phyloP scores from a whole-genome alignment of 2,113 vertebrate species.

The Lampris megalopsis region DNA sequence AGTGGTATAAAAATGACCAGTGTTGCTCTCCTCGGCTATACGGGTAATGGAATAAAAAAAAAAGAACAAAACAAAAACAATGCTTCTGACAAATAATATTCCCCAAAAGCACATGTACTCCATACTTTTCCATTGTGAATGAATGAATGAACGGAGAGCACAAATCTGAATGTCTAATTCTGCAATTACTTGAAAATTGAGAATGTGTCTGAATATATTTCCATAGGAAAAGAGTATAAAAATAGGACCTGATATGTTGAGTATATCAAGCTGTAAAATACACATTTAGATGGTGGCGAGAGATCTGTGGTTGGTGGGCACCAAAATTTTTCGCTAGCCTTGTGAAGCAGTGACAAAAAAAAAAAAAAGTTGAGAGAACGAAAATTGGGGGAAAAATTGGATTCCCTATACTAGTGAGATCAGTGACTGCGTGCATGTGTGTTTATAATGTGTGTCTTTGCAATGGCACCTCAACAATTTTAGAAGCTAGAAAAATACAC shows the following conservation, averaged over 20 bases:
- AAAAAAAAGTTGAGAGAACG: background rate
- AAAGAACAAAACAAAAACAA: background rate
- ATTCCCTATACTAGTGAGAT: background rate
- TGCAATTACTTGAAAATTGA: conserved; percentile 12
- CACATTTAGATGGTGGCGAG: conserved; percentile 45
- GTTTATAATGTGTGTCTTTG: conserved; percentile 23
- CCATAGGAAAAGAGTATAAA: conserved; percentile 70
- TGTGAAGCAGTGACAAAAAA: conserved; percentile 27
- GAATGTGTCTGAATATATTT: conserved; percentile 35
- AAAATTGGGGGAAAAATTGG: background rate
- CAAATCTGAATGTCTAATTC: background rate
- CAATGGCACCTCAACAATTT: conserved; percentile 64
- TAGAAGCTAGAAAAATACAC: conserved; percentile 72
- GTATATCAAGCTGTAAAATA: conserved; percentile 56
- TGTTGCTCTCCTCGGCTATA: background rate
- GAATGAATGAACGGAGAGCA: background rate
- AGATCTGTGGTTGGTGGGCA: conserved; percentile 40
- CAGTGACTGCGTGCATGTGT: conserved; percentile 32
- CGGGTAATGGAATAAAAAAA: background rate
- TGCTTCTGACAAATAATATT: background rate
- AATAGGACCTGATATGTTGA: conserved; percentile 56
- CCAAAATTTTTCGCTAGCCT: conserved; percentile 31
- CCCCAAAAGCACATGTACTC: background rate
- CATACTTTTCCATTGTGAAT: conserved; percentile 2
- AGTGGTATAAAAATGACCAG: background rate